Evolutionary conservation across 2,113 vertebrate species (phyloP), one percentile per base, ranked within the genome.

Genomic region (Protobothrops flavoviridis): DNA sequence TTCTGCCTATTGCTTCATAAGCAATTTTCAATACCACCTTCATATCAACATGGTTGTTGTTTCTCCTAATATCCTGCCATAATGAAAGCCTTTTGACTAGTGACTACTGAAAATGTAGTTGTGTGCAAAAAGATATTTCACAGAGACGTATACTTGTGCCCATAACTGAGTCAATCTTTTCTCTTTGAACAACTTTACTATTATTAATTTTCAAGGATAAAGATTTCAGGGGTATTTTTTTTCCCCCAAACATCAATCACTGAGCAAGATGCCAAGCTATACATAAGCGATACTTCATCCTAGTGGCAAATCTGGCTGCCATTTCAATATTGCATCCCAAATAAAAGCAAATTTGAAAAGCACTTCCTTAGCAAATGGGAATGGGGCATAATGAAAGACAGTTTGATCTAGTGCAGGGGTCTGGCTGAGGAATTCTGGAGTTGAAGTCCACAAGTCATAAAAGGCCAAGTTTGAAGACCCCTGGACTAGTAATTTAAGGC

Each of bases 41-140:
- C 21, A 9, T 85, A 24, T 90, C 89, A 53, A 64, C 7, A 29
- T 20, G 59, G 17, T 21, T 53, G 24, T 24, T 57, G 43, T 87
- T 87, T 90, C n/a, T 64, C 17, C 92, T 64, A 61, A 81, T 81
- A 43, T 43, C 74, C 74, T 17, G 7, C 33, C 74, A 43, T 43
- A 81, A 90, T 93, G 56, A 93, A 93, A 87, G 50, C 57, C 90
- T 93, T 93, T 90, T 64, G 90, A 53, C 45, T 11, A 87, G 69
- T 23, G 48, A 64, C 91, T 48, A 5, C 53, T 93, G 85, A 57
- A 59, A 96, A 90, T 0, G 61, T 95, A 90, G 92, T 95, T 95
- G 86, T 0, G 4, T 0, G 17, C 91, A 94, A 93, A 13, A 93
- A 85, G 93, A n/a, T 91, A 8, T 26, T 92, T 3, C 0, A 17